phyloP scores from a whole-genome alignment of 2,888 invertebrate genomes.

The Hirtodrosophila alboralis region DNA sequence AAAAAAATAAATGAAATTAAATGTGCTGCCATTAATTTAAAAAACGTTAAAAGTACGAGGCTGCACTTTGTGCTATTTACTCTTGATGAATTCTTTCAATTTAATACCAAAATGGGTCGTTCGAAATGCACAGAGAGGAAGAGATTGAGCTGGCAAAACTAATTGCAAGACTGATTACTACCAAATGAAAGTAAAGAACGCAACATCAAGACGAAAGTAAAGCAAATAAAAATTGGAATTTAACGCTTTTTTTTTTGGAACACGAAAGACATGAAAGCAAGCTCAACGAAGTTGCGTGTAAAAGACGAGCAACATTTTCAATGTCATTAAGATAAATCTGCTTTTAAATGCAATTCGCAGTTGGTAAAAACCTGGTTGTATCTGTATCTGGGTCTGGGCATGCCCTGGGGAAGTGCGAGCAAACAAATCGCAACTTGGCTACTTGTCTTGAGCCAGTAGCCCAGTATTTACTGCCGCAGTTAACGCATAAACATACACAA shows the following conservation, averaged over 20 bases:
- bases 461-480: constrained; percentile 7
- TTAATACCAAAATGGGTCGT: constrained; percentile 41
- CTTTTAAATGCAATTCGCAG: constrained; percentile 47
- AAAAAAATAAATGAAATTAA: constrained; percentile 24
- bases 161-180: constrained; percentile 35
- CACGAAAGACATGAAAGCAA: constrained; percentile 4
- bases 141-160: constrained; percentile 22
- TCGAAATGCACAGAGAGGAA: constrained; percentile 7
- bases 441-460: constrained; percentile 47
- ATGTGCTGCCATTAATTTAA: constrained; percentile 42
- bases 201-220: constrained; percentile 18
- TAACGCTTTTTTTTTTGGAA: constrained; percentile 19
- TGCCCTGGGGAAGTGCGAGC: constrained; percentile 46
- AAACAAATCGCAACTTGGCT: constrained; percentile 41
- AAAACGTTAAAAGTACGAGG: constrained; percentile 18
- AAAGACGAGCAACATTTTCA: constrained; percentile 53
- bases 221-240: constrained; percentile 24
- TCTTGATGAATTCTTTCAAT: constrained; percentile 36
- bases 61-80: constrained; percentile 33
- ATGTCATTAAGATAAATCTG: constrained; percentile 66
- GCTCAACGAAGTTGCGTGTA: constrained; percentile 39
- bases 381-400: constrained; percentile 7
- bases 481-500: constrained; percentile 1
- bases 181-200: constrained; percentile 47
- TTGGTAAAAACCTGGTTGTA: neutral